phyloP scores from a whole-genome alignment of 2,113 vertebrate genomes.

The Pteronura brasiliensis region DNA sequence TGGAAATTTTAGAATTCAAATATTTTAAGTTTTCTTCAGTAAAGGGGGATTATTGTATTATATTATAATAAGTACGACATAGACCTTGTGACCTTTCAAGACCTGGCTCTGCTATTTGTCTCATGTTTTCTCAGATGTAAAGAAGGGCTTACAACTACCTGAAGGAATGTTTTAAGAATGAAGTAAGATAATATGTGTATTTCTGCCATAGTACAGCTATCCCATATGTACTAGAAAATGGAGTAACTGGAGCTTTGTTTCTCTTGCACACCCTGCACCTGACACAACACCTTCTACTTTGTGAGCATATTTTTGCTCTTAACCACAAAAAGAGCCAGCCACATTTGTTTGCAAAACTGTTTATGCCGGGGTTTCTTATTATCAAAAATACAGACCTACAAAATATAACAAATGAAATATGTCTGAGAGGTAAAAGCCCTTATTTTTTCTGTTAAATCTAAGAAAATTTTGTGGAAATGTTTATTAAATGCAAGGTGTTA shows the following conservation, averaged over 20 bases:
- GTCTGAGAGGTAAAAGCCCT: not conserved
- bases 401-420: not conserved
- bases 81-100: not conserved
- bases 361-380: not conserved
- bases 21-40: not conserved
- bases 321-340: not conserved
- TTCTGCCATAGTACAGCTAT: not conserved
- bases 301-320: not conserved
- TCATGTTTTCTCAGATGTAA: not conserved
- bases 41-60: not conserved
- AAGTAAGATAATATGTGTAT: not conserved
- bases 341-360: not conserved
- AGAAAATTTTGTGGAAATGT: not conserved
- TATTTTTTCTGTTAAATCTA: not conserved
- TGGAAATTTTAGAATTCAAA: not conserved
- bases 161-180: not conserved
- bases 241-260: not conserved
- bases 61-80: not conserved
- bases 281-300: not conserved
- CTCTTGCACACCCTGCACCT: not conserved
- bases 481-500: not conserved
- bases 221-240: not conserved
- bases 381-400: not conserved
- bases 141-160: not conserved
- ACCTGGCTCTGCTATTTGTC: not conserved